phyloP scores from a whole-genome alignment of 1,140 invertebrate species.

The Platorchestia sp. region DNA sequence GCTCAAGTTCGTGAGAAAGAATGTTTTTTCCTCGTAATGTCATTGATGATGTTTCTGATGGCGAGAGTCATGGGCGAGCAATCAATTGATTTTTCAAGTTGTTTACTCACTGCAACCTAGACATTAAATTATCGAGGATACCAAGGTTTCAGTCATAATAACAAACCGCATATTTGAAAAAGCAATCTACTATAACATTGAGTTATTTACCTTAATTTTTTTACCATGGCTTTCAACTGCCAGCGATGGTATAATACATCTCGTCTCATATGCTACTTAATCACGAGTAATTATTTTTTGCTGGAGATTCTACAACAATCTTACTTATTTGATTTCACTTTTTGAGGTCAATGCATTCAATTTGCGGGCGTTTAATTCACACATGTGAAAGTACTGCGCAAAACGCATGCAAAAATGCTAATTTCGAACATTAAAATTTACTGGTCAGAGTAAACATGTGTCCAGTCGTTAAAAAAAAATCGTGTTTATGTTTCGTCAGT shows the following conservation, averaged over 20 bases:
- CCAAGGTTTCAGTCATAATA: neutral
- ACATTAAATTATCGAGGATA: neutral
- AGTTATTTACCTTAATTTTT: neutral
- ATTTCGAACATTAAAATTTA: neutral
- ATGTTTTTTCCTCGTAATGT: neutral
- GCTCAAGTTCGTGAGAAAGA: neutral
- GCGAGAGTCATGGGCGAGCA: neutral
- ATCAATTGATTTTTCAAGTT: neutral
- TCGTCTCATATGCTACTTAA: neutral
- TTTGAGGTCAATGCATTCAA: neutral
- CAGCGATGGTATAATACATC: neutral
- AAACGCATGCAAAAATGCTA: neutral
- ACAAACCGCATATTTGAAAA: neutral
- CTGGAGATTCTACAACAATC: too few species aligned
- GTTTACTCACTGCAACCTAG: neutral
- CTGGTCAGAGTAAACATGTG: neutral
- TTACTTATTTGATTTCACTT: neutral
- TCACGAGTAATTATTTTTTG: neutral
- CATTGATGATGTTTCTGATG: neutral
- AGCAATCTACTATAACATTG: neutral
- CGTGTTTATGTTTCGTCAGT: neutral
- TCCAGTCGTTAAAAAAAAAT: neutral
- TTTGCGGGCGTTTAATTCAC: neutral
- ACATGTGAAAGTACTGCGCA: neutral
- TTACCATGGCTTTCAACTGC: neutral